Conservation (phyloP, 2,888 invertebrate species). For the Steromphala cineraria region DNA sequence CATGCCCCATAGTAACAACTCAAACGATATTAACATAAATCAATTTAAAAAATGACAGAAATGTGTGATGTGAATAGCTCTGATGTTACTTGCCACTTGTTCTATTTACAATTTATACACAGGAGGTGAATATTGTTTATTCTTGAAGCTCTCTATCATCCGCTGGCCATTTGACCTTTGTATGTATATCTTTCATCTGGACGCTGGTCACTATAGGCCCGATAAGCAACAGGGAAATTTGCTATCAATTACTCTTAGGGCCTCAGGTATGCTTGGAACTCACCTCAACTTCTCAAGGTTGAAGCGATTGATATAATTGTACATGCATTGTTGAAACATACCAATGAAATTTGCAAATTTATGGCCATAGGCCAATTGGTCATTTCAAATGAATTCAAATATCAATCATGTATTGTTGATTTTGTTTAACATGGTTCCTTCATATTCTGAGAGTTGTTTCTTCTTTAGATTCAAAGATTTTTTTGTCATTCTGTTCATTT, state of each 20-base stretch:
- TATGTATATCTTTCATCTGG: slow-evolving; percentile 1
- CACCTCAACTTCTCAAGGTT: too few relatives aligned
- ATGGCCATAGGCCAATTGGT: too few relatives aligned
- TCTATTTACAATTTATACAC: not conserved
- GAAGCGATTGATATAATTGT: too few relatives aligned
- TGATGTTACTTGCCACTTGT: not conserved
- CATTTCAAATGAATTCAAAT: too few relatives aligned
- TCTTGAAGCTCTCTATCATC: not conserved
- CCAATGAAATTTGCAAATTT: too few relatives aligned
- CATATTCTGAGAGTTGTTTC: too few relatives aligned
- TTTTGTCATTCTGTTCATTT: too few relatives aligned
- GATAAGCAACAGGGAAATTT: not conserved
- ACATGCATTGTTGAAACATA: too few relatives aligned
- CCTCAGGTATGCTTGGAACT: not conserved
- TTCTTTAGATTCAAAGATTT: too few relatives aligned
- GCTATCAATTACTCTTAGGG: not conserved
- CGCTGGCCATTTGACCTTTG: not conserved
- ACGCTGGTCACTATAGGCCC: not conserved
- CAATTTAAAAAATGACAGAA: not conserved
- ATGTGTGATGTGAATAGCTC: not conserved
- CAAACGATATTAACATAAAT: not conserved
- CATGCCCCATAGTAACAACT: too few relatives aligned
- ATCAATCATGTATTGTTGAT: too few relatives aligned
- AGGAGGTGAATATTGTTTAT: not conserved
- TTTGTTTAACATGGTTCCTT: too few relatives aligned